A percentile compares a stretch with the other conserved stretches of the same genome.
phyloP scores from a whole-genome alignment of 2,113 vertebrate genomes.

The Trochalopteron elliotii region DNA sequence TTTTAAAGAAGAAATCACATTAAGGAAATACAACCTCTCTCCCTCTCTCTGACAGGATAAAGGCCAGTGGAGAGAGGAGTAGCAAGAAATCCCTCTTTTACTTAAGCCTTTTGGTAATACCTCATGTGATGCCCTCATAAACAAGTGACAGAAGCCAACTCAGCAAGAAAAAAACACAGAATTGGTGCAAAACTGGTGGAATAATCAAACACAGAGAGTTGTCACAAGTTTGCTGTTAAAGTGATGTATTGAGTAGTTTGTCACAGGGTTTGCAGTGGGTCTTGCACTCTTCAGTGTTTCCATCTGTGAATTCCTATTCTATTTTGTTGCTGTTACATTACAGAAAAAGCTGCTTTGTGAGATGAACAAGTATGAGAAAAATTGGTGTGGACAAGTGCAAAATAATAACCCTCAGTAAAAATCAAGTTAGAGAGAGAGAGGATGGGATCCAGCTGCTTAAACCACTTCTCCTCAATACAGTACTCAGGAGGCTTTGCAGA shows the following conservation, averaged over 20 bases:
- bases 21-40: not conserved
- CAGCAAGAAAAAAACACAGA: fast-evolving
- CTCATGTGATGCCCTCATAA: not conserved
- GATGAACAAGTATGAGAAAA: not conserved
- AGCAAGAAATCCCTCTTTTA: not conserved
- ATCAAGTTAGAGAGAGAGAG: not conserved
- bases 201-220: not conserved
- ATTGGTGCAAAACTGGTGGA: not conserved
- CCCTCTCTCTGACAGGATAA: not conserved
- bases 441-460: not conserved
- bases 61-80: not conserved
- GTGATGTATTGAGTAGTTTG: not conserved
- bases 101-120: not conserved
- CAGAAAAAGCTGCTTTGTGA: not conserved
- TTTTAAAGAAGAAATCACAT: not conserved
- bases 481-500: not conserved
- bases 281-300: not conserved
- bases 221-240: not conserved
- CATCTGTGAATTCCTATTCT: not conserved
- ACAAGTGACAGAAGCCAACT: not conserved
- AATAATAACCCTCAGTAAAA: not conserved
- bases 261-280: not conserved
- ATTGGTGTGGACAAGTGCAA: not conserved
- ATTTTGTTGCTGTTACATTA: not conserved
- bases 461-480: not conserved